These are phyloP conservation scores for Pristionchus fissidentatus DNA, from an alignment of 2,888 invertebrate genomes.

Conservation along the genomic window DNA sequence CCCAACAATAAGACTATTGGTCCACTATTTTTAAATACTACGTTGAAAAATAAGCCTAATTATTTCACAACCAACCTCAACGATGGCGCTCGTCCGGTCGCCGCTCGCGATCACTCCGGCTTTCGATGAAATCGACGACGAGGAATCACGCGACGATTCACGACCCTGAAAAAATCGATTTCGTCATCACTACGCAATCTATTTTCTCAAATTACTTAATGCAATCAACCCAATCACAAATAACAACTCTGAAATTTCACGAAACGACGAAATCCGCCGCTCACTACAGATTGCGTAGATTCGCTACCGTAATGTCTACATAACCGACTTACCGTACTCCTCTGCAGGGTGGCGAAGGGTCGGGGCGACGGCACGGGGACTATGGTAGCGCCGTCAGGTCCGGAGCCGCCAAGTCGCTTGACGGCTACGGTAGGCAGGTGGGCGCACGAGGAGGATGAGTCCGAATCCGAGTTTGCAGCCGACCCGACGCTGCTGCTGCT, in stretches of 20 bases:
- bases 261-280: too few relatives aligned
- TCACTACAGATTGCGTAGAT: too few relatives aligned
- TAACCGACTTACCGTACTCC: slow-evolving; percentile 25
- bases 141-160: slow-evolving; percentile 6
- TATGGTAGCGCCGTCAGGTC: not conserved
- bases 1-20: too few relatives aligned
- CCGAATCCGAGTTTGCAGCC: slow-evolving; percentile 30
- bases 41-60: too few relatives aligned
- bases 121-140: not conserved
- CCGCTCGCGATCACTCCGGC: not conserved
- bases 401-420: slow-evolving; percentile 31
- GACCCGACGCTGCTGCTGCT: not conserved
- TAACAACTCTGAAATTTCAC: not conserved
- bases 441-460: slow-evolving; percentile 32
- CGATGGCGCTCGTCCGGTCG: slow-evolving; percentile 7
- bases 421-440: not conserved
- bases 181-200: not conserved
- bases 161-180: not conserved
- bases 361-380: slow-evolving; percentile 23
- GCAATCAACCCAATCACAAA: not conserved
- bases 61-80: slow-evolving; percentile 26
- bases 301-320: not conserved
- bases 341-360: slow-evolving; percentile 49
- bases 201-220: not conserved
- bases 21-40: too few relatives aligned